These are phyloP conservation scores for Gadopsis bispinosus DNA, from an alignment of 2,797 vertebrate species.

Conservation along the genomic window DNA sequence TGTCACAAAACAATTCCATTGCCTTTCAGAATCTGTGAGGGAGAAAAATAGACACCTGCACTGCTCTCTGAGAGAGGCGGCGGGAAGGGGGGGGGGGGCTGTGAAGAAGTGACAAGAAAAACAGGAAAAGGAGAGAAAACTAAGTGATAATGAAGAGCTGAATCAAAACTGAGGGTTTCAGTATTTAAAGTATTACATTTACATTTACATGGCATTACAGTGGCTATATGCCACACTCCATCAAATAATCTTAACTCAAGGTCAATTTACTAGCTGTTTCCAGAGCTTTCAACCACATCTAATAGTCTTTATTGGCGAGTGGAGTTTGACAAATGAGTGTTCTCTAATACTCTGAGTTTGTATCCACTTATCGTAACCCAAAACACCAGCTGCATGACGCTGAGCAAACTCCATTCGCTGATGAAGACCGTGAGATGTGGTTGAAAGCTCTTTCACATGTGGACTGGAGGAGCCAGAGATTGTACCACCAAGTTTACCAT, in stretches of 20 bases:
- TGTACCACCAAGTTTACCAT: background rate
- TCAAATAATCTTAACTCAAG: background rate
- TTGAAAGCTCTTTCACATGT: background rate
- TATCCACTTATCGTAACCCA: background rate
- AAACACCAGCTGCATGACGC: background rate
- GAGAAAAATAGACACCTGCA: slow-evolving; percentile 40
- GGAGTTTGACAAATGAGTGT: background rate
- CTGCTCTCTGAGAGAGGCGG: background rate
- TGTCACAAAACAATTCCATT: slow-evolving; percentile 62
- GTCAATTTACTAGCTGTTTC: background rate
- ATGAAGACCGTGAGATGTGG: background rate
- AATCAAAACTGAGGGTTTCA: background rate
- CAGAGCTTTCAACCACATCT: background rate
- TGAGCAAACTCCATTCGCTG: background rate
- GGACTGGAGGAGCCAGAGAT: background rate
- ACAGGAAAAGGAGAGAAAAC: background rate
- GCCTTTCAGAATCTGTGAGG: slow-evolving; percentile 33
- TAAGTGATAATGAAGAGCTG: background rate
- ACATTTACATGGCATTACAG: background rate
- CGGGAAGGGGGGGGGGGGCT: background rate
- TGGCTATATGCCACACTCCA: background rate
- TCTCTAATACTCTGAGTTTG: background rate
- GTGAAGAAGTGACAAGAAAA: background rate
- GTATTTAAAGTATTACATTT: background rate
- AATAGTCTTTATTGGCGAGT: background rate